These are phyloP conservation scores for Drosophila mayaguana DNA, from an alignment of 2,888 invertebrate genomes.

Conservation along the genomic window DNA sequence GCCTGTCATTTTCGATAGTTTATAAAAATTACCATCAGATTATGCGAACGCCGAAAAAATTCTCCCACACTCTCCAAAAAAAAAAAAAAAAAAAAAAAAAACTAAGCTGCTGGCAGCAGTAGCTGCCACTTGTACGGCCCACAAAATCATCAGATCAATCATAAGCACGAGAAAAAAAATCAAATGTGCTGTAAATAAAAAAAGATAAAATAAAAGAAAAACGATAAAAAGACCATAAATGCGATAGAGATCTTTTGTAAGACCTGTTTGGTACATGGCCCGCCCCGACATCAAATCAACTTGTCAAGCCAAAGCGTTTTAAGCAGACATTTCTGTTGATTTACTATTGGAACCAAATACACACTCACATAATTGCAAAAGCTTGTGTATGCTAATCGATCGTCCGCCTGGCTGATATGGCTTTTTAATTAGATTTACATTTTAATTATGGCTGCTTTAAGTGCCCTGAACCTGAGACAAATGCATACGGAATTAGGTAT, in stretches of 20 bases:
- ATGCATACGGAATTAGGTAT: background rate
- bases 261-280: constrained; percentile 65
- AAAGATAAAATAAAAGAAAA: constrained; percentile 32
- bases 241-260: constrained; percentile 77
- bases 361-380: constrained; percentile 69
- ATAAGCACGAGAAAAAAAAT: constrained; percentile 53
- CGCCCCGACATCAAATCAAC: constrained; percentile 53
- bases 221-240: constrained; percentile 73
- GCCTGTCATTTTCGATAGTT: constrained; percentile 71
- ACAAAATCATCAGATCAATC: constrained; percentile 78
- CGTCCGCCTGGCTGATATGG: constrained; percentile 65
- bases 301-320: constrained; percentile 68
- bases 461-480: constrained; percentile 55
- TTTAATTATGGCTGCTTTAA: constrained; percentile 61
- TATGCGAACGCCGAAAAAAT: constrained; percentile 56
- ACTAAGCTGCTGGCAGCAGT: constrained; percentile 47
- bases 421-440: constrained; percentile 71
- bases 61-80: constrained; percentile 75
- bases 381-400: constrained; percentile 78
- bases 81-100: too few species aligned
- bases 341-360: constrained; percentile 58
- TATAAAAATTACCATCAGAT: constrained; percentile 72
- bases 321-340: constrained; percentile 74
- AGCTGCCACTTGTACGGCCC: constrained; percentile 63
- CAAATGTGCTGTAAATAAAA: constrained; percentile 4